phyloP scores from a whole-genome alignment of 2,797 vertebrate species.

The Cryptoprocta ferox region DNA sequence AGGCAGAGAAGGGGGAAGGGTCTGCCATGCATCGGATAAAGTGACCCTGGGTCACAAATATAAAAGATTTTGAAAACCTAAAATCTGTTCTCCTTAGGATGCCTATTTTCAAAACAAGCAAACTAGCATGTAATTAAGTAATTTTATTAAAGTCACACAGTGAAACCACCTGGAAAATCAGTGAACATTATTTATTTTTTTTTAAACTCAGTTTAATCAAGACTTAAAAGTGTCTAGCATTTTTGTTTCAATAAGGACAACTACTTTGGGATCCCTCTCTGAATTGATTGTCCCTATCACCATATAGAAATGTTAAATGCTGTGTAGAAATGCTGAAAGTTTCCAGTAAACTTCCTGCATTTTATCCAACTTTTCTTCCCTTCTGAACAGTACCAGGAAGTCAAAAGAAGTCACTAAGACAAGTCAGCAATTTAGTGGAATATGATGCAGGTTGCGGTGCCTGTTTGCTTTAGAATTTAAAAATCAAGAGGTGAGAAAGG shows the following conservation, averaged over 20 bases:
- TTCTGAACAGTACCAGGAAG: slow-evolving; percentile 50
- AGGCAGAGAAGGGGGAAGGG: not conserved
- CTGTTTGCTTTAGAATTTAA: not conserved
- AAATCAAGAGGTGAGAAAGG: not conserved
- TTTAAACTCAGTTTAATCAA: not conserved
- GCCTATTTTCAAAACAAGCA: not conserved
- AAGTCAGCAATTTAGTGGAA: slow-evolving; percentile 17
- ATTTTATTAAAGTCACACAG: not conserved
- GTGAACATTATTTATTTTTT: not conserved
- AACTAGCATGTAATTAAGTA: not conserved
- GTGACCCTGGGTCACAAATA: not conserved
- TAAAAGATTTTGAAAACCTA: not conserved
- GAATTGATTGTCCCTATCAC: not conserved
- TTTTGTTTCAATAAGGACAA: not conserved
- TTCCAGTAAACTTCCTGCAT: not conserved
- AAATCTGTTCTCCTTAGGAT: not conserved
- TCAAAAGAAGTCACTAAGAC: slow-evolving; percentile 6
- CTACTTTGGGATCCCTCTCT: not conserved
- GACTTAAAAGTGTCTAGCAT: not conserved
- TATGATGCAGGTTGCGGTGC: not conserved
- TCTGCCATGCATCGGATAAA: not conserved
- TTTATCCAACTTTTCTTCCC: slow-evolving; percentile 16
- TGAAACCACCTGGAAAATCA: not conserved
- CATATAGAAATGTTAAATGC: not conserved
- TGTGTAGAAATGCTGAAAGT: not conserved